These are phyloP conservation scores for Steinernema hermaphroditum DNA, from an alignment of 2,888 invertebrate genomes.

Conservation along the genomic window DNA sequence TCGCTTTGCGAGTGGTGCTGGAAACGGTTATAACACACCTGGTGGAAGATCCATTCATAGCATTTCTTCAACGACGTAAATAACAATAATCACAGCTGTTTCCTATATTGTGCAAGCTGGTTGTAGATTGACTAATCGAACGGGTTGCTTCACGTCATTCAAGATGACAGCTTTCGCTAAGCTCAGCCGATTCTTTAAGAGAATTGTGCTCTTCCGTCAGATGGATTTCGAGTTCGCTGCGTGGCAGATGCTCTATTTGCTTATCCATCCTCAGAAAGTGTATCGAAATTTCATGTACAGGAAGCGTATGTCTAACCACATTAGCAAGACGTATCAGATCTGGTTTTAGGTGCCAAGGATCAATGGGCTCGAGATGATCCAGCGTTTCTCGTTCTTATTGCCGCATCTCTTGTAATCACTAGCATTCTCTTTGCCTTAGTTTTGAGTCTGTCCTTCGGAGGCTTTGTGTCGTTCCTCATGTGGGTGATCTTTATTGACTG, in stretches of 20 bases:
- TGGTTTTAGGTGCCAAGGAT: conserved; percentile 89
- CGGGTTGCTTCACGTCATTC: conserved; percentile 59
- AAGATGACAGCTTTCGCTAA: conserved; percentile 65
- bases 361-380: conserved; percentile 99
- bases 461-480: conserved; percentile 80
- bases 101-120: not conserved
- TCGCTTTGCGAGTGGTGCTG: not conserved
- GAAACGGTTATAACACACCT: conserved; percentile 61
- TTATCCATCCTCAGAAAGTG: conserved; percentile 91
- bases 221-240: conserved; percentile 99
- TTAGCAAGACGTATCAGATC: conserved; percentile 48
- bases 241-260: conserved; percentile 98
- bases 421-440: conserved; percentile 52
- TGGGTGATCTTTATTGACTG: conserved; percentile 94
- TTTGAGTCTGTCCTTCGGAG: conserved; percentile 69
- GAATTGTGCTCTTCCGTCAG: conserved; percentile 75
- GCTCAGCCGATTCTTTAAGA: conserved; percentile 56
- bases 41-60: conserved; percentile 56
- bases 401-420: conserved; percentile 43
- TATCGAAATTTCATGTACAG: conserved; percentile 92
- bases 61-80: conserved; percentile 34
- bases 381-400: conserved; percentile 87
- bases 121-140: conserved; percentile 48
- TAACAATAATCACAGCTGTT: not conserved
- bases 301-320: conserved; percentile 79